Base-by-base conservation (phyloP, 2,888 invertebrate species). In the Pyrgus malvae region DNA sequence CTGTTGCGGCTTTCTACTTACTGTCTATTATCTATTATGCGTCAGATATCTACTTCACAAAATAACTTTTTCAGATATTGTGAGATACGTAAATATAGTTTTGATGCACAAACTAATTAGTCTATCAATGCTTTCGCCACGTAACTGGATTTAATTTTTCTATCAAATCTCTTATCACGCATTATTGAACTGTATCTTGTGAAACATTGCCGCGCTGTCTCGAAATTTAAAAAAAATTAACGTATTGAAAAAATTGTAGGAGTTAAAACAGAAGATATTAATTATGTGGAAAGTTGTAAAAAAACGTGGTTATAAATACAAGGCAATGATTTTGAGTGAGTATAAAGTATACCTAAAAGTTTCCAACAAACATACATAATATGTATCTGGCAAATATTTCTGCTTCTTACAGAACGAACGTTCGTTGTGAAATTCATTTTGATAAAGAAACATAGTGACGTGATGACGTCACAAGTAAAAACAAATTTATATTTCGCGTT, bases 301-400 rank as follows among this genome's bases (percentile, higher is more conserved):
- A 60, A 80, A 69, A 60, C 67, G 71, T 29, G 59, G 69, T 1
- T 56, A 57, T 49, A 58, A 63, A 0, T 55, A 66, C 9, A 58
- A 71, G 57, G 74, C 76, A 38, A 70, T 78, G 68, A 60, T 79
- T 50, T 64, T 82, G 17, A 72, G 83, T 83, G 59, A 79, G 82
- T 44, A 3, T 4, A 27, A 21, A 9, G 31, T 35, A 8, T 21
- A n/a, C n/a, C n/a, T 21, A 21, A 21, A 3, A 21, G 21, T 21
- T n/a, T n/a, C n/a, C n/a, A n/a, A n/a, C n/a, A n/a, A n/a, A n/a
- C n/a, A n/a, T n/a, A n/a, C n/a, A 21, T 21, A 21, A 4, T 21
- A 21, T 21, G 21, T 21, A 21, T 21, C 3, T 21, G 21, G n/a
- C n/a, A n/a, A n/a, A n/a, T n/a, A n/a, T n/a, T n/a, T n/a, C n/a